Evolutionary conservation across 2,888 invertebrate species (phyloP).

Genomic region (Scaptodrosophila latifasciaeformis): DNA sequence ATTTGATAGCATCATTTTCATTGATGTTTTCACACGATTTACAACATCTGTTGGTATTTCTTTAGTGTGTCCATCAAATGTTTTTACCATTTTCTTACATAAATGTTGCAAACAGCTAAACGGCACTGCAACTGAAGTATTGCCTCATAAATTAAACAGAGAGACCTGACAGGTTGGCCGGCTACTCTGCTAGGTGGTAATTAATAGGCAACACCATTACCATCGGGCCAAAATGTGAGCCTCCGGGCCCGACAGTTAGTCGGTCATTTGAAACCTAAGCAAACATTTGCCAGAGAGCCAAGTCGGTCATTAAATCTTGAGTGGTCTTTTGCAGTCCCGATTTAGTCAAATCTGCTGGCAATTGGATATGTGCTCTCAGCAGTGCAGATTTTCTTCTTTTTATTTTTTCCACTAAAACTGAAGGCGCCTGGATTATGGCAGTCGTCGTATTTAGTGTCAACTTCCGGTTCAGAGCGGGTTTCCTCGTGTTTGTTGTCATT

Average conservation of each 20-base stretch:
- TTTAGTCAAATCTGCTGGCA: neutral
- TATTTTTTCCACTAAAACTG: too few species aligned
- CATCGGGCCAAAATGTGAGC: neutral
- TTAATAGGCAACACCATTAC: slow-evolving; percentile 30
- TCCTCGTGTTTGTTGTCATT: neutral
- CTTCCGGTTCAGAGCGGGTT: neutral
- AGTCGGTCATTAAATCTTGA: neutral
- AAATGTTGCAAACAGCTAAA: slow-evolving; percentile 26
- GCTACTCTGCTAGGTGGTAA: slow-evolving; percentile 15
- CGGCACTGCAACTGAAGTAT: slow-evolving; percentile 8
- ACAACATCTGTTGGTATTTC: too few species aligned
- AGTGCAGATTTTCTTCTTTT: too few species aligned
- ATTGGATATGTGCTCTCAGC: neutral
- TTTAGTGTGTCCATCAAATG: too few species aligned
- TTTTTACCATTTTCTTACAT: too few species aligned
- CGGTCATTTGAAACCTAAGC: neutral
- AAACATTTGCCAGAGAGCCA: neutral
- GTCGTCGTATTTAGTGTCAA: neutral
- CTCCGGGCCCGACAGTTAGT: neutral
- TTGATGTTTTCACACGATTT: too few species aligned
- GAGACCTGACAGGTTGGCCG: slow-evolving; percentile 13
- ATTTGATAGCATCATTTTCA: too few species aligned
- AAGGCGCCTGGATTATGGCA: neutral
- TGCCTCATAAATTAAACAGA: slow-evolving; percentile 30
- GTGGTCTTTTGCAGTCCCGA: too few species aligned